Base-by-base conservation (phyloP, 2,113 vertebrate genomes). In the Pithys albifrons region DNA sequence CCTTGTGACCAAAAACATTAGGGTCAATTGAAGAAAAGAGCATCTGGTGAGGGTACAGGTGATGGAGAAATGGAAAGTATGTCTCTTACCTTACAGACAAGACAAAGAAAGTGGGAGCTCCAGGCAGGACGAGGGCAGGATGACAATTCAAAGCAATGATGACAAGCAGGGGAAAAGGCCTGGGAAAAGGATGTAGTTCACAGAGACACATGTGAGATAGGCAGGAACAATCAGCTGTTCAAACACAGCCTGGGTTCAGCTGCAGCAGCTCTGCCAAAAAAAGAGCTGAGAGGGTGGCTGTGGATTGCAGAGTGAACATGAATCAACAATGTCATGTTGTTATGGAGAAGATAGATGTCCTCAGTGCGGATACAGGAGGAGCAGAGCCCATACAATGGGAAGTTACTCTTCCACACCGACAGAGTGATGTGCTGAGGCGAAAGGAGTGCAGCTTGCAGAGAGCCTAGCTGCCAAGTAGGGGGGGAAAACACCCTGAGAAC, bases 221-320 rank as follows among this genome's bases (percentile, higher is more conserved):
- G 51, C n/a, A 31, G 91, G 55, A 86, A 62, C 29, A 62, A 84
- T 87, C 84, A 94, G 95, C 91, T 89, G 84, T 77, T 76, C 91
- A 94, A 95, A 96, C 85, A 90, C 41, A 70, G 89, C 8, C 80
- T 52, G 28, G 28, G n/a, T n/a, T 96, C 72, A 88, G 75, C 89
- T 83, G 55, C 62, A 89, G 85, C 67, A 75, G 57, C 43, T 79
- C 72, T 89, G 84, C 93, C 76, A 91, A 59, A 84, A 88, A 90
- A 62, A 17, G 33, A 83, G 71, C 78, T 64, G 73, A 87, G 76
- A 94, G 73, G 43, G 80, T 71, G 72, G 46, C 7, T 95, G 55
- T 74, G 76, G 80, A 67, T 57, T 74, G 51, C 46, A 81, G 65
- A 73, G 29, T 28, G 66, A 91, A 58, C 13, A 46, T 39, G 39